Evolutionary conservation across 2,888 invertebrate species (phyloP), one percentile per base, ranked within the genome.

Genomic region (Adelphocoris suturalis): DNA sequence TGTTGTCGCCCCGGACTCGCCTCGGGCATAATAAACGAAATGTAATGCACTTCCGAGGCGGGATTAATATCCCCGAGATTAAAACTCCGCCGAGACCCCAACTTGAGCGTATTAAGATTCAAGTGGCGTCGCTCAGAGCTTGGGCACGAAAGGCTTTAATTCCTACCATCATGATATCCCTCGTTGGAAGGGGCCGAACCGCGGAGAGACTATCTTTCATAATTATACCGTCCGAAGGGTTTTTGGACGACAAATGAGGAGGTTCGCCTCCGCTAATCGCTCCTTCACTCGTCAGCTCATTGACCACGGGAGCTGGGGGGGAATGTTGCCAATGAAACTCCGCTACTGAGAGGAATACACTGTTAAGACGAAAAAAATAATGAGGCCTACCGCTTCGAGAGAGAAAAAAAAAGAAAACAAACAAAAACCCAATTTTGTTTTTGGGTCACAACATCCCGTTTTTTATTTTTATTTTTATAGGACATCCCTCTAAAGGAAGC

Each of bases 261-360:
- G 47, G 37, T 37, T 37, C 37, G 37, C 19, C 78, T 46, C 37
- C 78, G 78, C 78, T 78, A 78, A 78, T 78, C 78, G 78, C 46
- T 46, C 78, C 78, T 78, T 19, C 78, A 78, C n/a, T 78, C 78
- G 78, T 78, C 78, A 78, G 78, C 78, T 78, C 78, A 78, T 78
- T 47, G 78, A 78, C 78, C 78, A 78, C 78, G 23, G 68, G 27
- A 13, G 68, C 68, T 23, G 68, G 12, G 19, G 68, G 23, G 68
- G 68, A 23, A 14, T 11, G 52, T 27, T n/a, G 57, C 68, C 19
- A 68, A 68, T 23, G 68, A 23, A 68, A 23, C 68, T 12, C 68
- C 11, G 68, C 68, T 68, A 68, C 68, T 68, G 68, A 68, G 68
- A n/a, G 23, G 68, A 12, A 68, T 23, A 13, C 68, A n/a, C n/a